Evolutionary conservation across 2,888 invertebrate species (phyloP).

Genomic region (Torymus texanus): DNA sequence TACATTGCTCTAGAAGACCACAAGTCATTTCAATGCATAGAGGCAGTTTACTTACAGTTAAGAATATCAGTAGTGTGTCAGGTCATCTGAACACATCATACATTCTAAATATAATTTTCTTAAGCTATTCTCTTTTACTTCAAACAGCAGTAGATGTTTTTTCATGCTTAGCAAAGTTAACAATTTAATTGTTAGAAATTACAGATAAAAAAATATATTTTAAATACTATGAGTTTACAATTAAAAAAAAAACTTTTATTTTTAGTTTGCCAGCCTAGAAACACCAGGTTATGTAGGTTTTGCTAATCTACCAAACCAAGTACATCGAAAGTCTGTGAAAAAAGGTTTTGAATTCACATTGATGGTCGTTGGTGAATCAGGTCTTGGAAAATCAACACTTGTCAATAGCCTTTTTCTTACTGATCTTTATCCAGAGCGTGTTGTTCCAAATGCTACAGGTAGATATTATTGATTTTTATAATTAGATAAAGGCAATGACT

Average conservation of each 20-base stretch:
- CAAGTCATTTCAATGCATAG: conserved; percentile 15
- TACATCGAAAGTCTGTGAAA: conserved; percentile 97
- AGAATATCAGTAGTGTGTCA: background rate
- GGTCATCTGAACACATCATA: background rate
- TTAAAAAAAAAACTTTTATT: conserved; percentile 59
- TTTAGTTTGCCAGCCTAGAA: conserved; percentile 88
- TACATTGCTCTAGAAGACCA: background rate
- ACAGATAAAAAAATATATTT: too few species aligned
- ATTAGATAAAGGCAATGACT: conserved; percentile 54
- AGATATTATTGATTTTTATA: conserved; percentile 60
- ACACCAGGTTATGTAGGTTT: conserved; percentile 94
- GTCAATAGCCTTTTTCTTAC: conserved; percentile 96
- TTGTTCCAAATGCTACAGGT: conserved; percentile 92
- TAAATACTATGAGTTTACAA: conserved; percentile 5
- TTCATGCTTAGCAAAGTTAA: too few species aligned
- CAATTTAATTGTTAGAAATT: too few species aligned
- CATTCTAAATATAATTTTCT: background rate
- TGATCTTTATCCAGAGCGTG: conserved; percentile 94
- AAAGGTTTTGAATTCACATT: conserved; percentile 98
- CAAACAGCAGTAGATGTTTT: too few species aligned
- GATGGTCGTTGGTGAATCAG: conserved; percentile 95
- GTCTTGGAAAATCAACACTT: conserved; percentile 95
- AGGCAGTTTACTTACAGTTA: conserved; percentile 7
- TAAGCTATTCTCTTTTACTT: too few species aligned
- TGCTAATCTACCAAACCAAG: conserved; percentile 97